Evolutionary conservation across 2,113 vertebrate genomes (phyloP).

Genomic region (Haemorhous mexicanus): DNA sequence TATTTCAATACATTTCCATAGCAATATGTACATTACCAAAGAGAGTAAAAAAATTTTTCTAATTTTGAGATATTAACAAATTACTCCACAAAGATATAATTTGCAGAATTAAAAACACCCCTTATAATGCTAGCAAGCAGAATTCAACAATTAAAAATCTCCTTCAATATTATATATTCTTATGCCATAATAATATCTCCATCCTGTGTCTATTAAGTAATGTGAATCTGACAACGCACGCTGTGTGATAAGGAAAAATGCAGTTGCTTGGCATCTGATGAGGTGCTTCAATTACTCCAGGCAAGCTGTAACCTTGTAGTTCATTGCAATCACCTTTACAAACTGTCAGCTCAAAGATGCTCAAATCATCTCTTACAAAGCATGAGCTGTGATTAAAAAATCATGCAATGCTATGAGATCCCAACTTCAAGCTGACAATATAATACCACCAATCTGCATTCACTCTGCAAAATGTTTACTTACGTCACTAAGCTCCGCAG

Average conservation of each 20-base stretch:
- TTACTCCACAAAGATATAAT: neutral
- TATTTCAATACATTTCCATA: neutral
- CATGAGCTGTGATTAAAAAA: slow-evolving; percentile 49
- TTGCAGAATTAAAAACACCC: neutral
- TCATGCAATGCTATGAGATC: neutral
- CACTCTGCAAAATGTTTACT: neutral
- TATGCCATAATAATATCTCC: neutral
- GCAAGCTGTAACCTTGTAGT: neutral
- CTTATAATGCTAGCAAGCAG: neutral
- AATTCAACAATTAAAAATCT: neutral
- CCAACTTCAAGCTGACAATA: neutral
- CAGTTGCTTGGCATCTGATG: neutral
- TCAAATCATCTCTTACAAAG: slow-evolving; percentile 1
- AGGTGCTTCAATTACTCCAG: slow-evolving; percentile 47
- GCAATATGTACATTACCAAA: neutral
- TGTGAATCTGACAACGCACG: fast-evolving
- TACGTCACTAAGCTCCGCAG: neutral
- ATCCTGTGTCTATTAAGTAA: neutral
- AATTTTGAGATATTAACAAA: neutral
- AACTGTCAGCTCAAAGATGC: slow-evolving; percentile 26
- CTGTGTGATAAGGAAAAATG: neutral
- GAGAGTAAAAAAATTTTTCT: neutral
- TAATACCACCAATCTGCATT: neutral
- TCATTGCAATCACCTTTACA: slow-evolving; percentile 27
- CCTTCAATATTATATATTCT: neutral